Percentiles rank a stretch among this genome's conserved stretches.
phyloP scores from a whole-genome alignment of 2,113 vertebrate genomes.

The Procavia capensis region DNA sequence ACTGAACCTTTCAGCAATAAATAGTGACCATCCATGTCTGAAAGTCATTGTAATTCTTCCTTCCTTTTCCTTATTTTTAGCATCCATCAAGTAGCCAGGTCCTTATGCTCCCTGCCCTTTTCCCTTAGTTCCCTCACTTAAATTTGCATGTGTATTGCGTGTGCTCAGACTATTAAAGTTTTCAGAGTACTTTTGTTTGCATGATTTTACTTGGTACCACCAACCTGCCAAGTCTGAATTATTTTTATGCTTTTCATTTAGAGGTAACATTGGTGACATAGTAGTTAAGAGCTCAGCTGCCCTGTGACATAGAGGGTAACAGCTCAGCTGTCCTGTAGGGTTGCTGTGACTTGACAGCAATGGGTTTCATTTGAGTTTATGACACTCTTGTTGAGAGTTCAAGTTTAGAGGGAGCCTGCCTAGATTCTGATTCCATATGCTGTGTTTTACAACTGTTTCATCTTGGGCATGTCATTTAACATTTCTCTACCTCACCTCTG shows the following conservation, averaged over 20 bases:
- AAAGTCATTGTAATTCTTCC: not conserved
- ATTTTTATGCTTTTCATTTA: not conserved
- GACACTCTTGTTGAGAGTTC: not conserved
- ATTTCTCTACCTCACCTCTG: not conserved
- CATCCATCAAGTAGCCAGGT: not conserved
- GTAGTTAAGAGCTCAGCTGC: no score
- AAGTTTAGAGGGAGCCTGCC: not conserved
- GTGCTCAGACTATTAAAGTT: not conserved
- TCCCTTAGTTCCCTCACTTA: not conserved
- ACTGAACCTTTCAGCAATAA: no score
- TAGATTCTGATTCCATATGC: not conserved
- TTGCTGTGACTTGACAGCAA: no score
- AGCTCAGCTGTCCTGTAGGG: no score
- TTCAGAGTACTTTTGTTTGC: not conserved
- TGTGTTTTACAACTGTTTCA: not conserved
- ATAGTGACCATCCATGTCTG: no score
- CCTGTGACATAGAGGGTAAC: no score
- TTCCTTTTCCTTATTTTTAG: not conserved
- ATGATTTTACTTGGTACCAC: not conserved
- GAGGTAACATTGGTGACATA: no score
- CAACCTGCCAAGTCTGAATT: not conserved
- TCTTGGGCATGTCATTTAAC: not conserved
- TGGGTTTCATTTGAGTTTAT: no score
- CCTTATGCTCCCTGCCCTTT: not conserved
- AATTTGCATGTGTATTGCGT: not conserved